Base-by-base conservation (phyloP, 2,888 invertebrate species). In the Endotricha flammealis region DNA sequence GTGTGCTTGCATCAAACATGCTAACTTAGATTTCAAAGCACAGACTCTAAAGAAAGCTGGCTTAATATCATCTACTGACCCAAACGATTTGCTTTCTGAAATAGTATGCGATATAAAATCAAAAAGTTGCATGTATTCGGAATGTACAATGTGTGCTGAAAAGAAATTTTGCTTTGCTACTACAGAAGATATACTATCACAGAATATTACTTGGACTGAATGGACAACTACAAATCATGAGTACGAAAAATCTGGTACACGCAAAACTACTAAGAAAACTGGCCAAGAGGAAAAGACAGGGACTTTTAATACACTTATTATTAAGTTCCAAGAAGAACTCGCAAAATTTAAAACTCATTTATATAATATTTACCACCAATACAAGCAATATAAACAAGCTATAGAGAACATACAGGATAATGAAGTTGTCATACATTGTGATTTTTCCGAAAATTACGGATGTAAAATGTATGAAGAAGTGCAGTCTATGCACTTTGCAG, bases 361-460 rank as follows among this genome's bases (percentile, higher is more conserved):
- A 7, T 27, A 5, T 9, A 12, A 12, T 12, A 12, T 27, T 27
- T 12, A 6, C 4, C 20, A 20, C 7, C 20, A 20, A 20, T 27
- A 27, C 10, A 8, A 11, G 8, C 10, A 10, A 7, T 27, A 20
- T 27, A 4, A 7, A 12, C 10, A 27, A 27, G 6, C 5, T 27
- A 7, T 27, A 7, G 27, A 27, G 8, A 12, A 9, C 6, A 10
- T 11, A 1, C 5, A 27, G 4, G n/a, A 27, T 1, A 27, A 12
- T 9, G 5, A 1, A 5, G 20, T 20, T 20, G 4, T 20, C 7
- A 7, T 20, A 4, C 20, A 20, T 7, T 4, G 3, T 12, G 27
- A 33, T 10, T 33, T 33, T 12, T 27, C 33, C 4, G 27, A 33
- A 11, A 33, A 33, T 28, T 33, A 27, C 11, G 10, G 10, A 10